Conservation (phyloP, 2,113 vertebrate genomes). For the Hassar affinis region DNA sequence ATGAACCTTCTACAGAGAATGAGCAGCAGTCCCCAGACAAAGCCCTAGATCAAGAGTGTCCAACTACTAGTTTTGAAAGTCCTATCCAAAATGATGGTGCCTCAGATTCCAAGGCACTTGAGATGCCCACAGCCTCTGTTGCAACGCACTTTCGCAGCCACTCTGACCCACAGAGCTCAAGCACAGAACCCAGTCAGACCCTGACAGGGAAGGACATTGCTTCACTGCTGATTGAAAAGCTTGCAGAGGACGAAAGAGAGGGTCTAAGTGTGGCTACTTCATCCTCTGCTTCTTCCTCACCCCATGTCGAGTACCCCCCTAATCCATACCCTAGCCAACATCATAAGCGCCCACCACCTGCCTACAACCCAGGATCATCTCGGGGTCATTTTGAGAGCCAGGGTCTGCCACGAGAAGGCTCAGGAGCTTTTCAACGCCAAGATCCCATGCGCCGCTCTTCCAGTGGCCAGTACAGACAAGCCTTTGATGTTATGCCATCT, state of each 20-base stretch:
- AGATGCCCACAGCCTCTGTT: conserved; percentile 17
- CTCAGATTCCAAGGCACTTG: conserved; percentile 38
- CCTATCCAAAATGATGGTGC: conserved; percentile 19
- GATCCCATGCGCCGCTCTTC: conserved; percentile 56
- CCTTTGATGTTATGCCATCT: conserved; percentile 65
- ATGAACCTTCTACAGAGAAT: conserved; percentile 27
- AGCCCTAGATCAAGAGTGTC: conserved; percentile 30
- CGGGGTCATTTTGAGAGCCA: conserved; percentile 43
- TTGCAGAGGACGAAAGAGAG: conserved; percentile 56
- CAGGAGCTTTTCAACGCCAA: conserved; percentile 49
- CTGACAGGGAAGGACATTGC: conserved; percentile 60
- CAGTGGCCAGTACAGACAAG: conserved; percentile 61
- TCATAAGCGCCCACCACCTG: conserved; percentile 57
- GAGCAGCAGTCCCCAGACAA: conserved; percentile 1
- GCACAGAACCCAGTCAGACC: conserved; percentile 25
- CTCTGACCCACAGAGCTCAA: conserved; percentile 66
- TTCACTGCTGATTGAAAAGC: conserved; percentile 56
- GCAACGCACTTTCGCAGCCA: conserved; percentile 65
- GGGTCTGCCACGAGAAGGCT: conserved; percentile 11
- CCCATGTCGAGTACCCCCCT: conserved; percentile 46
- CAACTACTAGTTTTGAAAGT: conserved; percentile 27
- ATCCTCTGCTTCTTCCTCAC: conserved; percentile 49
- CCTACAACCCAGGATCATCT: conserved; percentile 57
- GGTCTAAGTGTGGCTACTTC: conserved; percentile 37
- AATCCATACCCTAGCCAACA: conserved; percentile 65